Conservation (phyloP, 1,140 invertebrate species). For the Brachionus angularis region DNA sequence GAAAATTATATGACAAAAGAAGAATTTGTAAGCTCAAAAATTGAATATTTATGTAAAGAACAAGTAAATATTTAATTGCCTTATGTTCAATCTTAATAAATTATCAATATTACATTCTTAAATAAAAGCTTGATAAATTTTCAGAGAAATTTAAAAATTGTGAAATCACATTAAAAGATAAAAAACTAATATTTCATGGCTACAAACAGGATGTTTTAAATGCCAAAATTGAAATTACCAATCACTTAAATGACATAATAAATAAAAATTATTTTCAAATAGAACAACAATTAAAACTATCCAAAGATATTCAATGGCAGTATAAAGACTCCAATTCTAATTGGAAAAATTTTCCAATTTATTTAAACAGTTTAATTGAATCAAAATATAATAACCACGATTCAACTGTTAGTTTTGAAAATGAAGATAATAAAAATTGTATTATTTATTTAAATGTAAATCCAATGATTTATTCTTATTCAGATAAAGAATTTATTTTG, state of each 20-base stretch:
- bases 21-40: too few species aligned
- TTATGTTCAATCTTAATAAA: background rate
- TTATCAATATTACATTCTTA: background rate
- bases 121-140: background rate
- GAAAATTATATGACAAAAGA: too few species aligned
- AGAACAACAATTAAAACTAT: background rate
- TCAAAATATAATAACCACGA: background rate
- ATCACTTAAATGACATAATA: background rate
- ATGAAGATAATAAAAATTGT: background rate
- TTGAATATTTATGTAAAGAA: too few species aligned
- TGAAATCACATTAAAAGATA: constrained; percentile 2
- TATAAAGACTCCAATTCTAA: background rate
- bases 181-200: background rate
- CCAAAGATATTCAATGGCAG: constrained; percentile 30
- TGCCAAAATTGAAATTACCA: background rate
- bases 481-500: background rate
- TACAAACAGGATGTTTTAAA: background rate
- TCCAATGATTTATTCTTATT: background rate
- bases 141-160: too few species aligned
- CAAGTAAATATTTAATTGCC: background rate
- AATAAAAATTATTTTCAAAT: background rate
- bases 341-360: constrained; percentile 26
- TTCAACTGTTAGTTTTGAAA: background rate
- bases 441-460: background rate
- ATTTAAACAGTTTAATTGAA: constrained; percentile 27